Base-by-base conservation (phyloP, 2,888 invertebrate genomes). In the Gasteruption jaculator region DNA sequence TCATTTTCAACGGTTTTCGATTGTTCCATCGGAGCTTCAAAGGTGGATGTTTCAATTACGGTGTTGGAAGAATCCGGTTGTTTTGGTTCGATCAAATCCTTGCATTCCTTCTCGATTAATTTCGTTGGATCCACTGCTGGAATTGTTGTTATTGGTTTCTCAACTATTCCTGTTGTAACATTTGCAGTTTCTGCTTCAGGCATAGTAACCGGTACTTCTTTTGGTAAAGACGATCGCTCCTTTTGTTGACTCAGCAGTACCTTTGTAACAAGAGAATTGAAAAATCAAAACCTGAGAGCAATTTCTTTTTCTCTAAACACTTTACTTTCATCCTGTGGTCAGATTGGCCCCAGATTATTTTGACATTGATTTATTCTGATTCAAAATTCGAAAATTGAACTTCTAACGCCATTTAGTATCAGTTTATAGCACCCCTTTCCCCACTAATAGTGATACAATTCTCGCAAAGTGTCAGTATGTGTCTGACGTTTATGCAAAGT, bases 181-280 rank as follows among this genome's bases (percentile, higher is more conserved):
- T n/a, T n/a, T n/a, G 51, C 25, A 8, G 43, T 16, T 2, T 42
- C 35, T 5, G 43, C 16, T 8, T 43, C 41, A 16, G 43, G 31
- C n/a, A n/a, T n/a, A n/a, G n/a, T n/a, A 27, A 47, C 46, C 5
- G 51, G 32, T 15, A 43, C 32, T n/a, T 16, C 29, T 40, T 48
- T 54, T 19, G 54, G 46, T 25, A 45, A 50, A 22, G 36, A 38
- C 27, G 46, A 48, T 32, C 41, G 49, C 33, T 62, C 60, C 12
- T 61, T 60, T 40, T 65, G 67, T 14, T 63, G 63, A 41, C 54
- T 64, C 31, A 66, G 41, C 7, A 67, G 39, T 19, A 65, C 58
- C 66, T 66, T 34, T 11, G 31, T 30, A 21, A 27, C 22, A 19
- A 38, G n/a, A 12, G 22, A 39, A 24, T 27, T 37, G 7, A 11